Evolutionary conservation across 1,140 invertebrate species (phyloP).

Genomic region (Leptinotarsa undecemlineata): DNA sequence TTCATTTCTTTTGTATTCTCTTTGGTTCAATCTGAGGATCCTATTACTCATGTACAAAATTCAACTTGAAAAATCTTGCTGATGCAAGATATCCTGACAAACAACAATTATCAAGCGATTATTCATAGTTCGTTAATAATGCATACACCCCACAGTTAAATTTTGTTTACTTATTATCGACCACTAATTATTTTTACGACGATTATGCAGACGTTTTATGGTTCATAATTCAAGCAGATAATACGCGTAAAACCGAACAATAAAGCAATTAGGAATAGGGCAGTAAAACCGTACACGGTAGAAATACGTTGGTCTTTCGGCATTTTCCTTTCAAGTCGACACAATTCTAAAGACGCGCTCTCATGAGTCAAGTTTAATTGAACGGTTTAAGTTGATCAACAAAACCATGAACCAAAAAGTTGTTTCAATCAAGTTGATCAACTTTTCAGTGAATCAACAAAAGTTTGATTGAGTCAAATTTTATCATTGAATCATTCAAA

Average conservation of each 20-base stretch:
- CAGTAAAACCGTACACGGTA: not conserved
- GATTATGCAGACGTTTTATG: constrained; percentile 3
- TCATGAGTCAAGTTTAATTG: no score
- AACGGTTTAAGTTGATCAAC: no score
- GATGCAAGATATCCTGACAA: not conserved
- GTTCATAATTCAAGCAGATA: constrained; percentile 3
- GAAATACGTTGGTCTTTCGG: not conserved
- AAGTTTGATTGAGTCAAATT: no score
- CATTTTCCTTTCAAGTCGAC: not conserved
- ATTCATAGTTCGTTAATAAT: not conserved
- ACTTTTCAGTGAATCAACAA: no score
- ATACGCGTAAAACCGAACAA: not conserved
- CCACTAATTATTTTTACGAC: constrained; percentile 4
- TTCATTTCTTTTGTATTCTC: no score
- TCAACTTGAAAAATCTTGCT: no score
- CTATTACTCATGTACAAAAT: no score
- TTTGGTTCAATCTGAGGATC: no score
- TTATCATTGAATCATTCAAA: no score
- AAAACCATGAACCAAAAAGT: no score
- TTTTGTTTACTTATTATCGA: not conserved
- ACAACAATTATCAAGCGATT: not conserved
- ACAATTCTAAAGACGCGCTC: no score
- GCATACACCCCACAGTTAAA: not conserved
- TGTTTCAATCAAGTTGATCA: no score
- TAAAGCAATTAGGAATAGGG: constrained; percentile 2